Conservation (phyloP, 1,140 invertebrate genomes). For the Galendromus occidentalis region DNA sequence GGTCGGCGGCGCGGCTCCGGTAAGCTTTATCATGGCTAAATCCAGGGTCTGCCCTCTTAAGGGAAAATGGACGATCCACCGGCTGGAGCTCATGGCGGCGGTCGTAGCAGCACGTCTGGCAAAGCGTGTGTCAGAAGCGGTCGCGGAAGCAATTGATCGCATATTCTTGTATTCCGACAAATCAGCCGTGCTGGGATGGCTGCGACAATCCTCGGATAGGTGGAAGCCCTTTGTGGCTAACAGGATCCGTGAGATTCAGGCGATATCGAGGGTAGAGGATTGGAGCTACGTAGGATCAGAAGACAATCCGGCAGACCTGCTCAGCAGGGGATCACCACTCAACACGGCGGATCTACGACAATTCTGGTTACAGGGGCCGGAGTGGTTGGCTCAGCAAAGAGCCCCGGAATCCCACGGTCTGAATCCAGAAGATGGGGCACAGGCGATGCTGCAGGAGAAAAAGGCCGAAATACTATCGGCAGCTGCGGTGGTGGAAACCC, state of each 20-base stretch:
- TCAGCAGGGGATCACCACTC: too few relatives aligned
- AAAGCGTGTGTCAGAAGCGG: background rate
- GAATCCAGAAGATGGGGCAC: background rate
- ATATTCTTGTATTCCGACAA: background rate
- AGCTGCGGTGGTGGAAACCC: too few relatives aligned
- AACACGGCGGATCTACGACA: too few relatives aligned
- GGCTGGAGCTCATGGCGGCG: background rate
- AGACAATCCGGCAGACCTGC: background rate
- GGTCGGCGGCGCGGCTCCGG: background rate
- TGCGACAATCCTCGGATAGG: background rate
- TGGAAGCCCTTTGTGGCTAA: background rate
- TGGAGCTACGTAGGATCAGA: background rate
- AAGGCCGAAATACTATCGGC: background rate
- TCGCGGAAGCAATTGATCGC: background rate
- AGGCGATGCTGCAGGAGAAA: background rate
- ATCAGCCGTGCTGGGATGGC: background rate
- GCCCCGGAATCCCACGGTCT: background rate
- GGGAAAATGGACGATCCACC: too few relatives aligned
- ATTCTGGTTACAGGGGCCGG: too few relatives aligned
- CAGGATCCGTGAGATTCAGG: background rate
- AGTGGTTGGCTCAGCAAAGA: too few relatives aligned
- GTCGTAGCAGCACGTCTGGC: background rate
- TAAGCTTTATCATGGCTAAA: background rate
- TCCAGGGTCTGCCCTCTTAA: background rate
- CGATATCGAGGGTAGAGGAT: background rate